Percentiles rank a stretch among this genome's conserved stretches.
These are phyloP conservation scores for Perdita meconis DNA, from an alignment of 2,888 invertebrate species.

Conservation along the genomic window DNA sequence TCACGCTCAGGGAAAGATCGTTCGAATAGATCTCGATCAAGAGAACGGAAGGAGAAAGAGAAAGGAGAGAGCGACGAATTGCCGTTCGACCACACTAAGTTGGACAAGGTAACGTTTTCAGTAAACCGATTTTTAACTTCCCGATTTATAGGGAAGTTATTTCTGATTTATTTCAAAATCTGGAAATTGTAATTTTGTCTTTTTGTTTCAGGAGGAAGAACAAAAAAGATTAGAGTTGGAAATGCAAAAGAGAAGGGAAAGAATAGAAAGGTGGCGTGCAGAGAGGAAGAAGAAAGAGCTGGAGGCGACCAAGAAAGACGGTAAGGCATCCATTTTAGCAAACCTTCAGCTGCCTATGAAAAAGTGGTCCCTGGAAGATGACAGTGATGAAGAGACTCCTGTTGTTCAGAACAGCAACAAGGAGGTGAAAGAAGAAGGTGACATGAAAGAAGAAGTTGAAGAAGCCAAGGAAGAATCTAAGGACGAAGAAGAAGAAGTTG, in stretches of 20 bases:
- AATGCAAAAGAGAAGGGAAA: constrained; percentile 97
- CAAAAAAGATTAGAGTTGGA: constrained; percentile 95
- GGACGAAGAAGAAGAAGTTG: constrained; percentile 90
- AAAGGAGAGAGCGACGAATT: constrained; percentile 85
- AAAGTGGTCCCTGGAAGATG: constrained; percentile 98
- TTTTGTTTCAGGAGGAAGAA: constrained; percentile 90
- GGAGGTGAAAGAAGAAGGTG: constrained; percentile 85
- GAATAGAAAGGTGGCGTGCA: constrained; percentile 98
- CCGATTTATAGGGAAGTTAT: too few species aligned
- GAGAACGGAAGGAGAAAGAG: constrained; percentile 86
- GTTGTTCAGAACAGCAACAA: constrained; percentile 76
- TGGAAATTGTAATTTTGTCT: background rate
- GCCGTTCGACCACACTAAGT: constrained; percentile 90
- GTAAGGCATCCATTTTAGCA: constrained; percentile 88
- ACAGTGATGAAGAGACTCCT: constrained; percentile 93
- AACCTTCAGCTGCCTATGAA: constrained; percentile 88
- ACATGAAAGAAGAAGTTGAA: constrained; percentile 85
- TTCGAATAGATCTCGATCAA: constrained; percentile 86
- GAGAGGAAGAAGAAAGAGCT: constrained; percentile 95
- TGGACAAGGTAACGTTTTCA: constrained; percentile 88
- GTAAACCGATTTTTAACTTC: too few species aligned
- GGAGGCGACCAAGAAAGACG: constrained; percentile 92
- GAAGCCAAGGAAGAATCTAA: constrained; percentile 80
- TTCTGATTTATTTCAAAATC: too few species aligned
- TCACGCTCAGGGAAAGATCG: constrained; percentile 84